phyloP scores from a whole-genome alignment of 2,113 vertebrate genomes.

The Crotophaga sulcirostris region DNA sequence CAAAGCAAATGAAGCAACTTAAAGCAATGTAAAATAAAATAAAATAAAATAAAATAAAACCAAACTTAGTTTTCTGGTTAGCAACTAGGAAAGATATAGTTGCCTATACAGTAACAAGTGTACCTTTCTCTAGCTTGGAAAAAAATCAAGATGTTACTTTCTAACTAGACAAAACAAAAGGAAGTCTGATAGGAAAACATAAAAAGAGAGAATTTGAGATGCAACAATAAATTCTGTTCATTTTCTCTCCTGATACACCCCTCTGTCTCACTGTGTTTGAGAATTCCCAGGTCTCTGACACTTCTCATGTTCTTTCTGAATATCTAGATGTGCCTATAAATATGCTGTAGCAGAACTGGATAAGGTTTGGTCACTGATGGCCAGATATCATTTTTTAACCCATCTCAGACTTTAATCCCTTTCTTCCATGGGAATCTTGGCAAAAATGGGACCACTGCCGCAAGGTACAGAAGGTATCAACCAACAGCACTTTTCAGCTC shows the following conservation, averaged over 20 bases:
- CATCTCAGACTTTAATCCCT: background rate
- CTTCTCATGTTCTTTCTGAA: background rate
- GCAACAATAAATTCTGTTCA: background rate
- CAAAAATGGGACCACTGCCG: background rate
- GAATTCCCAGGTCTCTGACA: background rate
- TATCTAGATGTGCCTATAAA: background rate
- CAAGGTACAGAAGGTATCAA: background rate
- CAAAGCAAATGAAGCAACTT: too few relatives aligned
- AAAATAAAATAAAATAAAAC: too few relatives aligned
- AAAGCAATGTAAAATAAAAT: too few relatives aligned
- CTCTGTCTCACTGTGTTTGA: background rate
- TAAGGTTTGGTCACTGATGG: background rate
- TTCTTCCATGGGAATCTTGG: background rate
- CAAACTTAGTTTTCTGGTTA: background rate
- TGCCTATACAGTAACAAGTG: background rate
- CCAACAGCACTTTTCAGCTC: background rate
- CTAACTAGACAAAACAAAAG: background rate
- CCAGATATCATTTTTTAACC: background rate
- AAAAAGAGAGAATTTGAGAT: background rate
- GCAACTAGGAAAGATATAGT: background rate
- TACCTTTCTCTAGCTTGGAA: background rate
- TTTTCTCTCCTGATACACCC: background rate
- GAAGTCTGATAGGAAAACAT: background rate
- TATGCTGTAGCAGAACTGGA: background rate
- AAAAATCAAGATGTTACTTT: background rate